Conservation (phyloP, 1,140 invertebrate genomes). For the Cyclina sinensis region DNA sequence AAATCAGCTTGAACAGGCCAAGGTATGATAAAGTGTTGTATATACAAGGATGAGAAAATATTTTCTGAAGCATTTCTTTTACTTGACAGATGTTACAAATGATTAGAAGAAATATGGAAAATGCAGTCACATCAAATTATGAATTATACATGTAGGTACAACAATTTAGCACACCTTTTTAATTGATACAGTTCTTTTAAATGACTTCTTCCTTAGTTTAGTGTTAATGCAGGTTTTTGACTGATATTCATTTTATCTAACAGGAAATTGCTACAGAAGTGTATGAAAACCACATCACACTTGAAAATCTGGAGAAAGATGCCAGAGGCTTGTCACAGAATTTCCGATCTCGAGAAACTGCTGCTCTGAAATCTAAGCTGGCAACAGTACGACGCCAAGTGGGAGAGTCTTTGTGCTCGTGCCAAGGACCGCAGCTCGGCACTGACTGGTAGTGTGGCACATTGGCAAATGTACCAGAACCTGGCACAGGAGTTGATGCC, state of each 20-base stretch:
- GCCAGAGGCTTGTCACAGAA: slow-evolving; percentile 90
- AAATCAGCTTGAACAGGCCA: slow-evolving; percentile 80
- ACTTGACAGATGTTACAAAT: too few species aligned
- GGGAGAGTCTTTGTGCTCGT: slow-evolving; percentile 82
- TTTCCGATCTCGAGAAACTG: slow-evolving; percentile 83
- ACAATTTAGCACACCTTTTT: too few species aligned
- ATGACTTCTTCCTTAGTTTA: too few species aligned
- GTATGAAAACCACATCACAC: slow-evolving; percentile 90
- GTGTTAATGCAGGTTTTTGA: too few species aligned
- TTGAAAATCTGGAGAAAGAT: slow-evolving; percentile 92
- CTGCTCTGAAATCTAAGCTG: slow-evolving; percentile 83
- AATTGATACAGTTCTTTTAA: too few species aligned
- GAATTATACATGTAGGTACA: too few species aligned
- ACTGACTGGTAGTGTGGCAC: slow-evolving; percentile 92
- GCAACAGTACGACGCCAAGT: slow-evolving; percentile 83
- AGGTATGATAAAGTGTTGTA: slow-evolving; percentile 81
- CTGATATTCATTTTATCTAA: neutral
- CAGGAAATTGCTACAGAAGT: slow-evolving; percentile 84
- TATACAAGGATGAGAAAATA: too few species aligned
- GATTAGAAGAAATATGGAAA: too few species aligned
- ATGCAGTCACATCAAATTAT: too few species aligned
- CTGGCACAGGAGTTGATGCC: slow-evolving; percentile 93
- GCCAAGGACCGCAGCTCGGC: slow-evolving; percentile 90
- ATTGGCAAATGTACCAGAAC: slow-evolving; percentile 95
- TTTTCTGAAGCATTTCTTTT: too few species aligned